Conservation (phyloP, 1,140 invertebrate species). For the Drosophila funebris region DNA sequence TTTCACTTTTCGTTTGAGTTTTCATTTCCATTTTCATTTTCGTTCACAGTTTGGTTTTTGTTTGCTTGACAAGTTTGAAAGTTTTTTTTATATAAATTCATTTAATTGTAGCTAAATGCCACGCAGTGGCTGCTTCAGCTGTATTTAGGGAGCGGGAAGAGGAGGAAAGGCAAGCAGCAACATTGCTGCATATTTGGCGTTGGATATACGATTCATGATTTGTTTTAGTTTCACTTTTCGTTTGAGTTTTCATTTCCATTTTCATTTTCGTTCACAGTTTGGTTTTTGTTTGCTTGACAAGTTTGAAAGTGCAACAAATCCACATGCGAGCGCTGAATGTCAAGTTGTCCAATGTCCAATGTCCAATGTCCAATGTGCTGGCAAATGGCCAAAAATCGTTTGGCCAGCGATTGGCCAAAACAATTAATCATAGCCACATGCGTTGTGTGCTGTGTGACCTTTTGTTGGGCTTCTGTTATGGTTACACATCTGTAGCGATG, state of each 20-base stretch:
- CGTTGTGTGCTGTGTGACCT: conserved; percentile 66
- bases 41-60: no score
- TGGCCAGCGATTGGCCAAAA: conserved; percentile 14
- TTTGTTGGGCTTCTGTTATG: conserved; percentile 6
- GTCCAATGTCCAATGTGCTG: neutral
- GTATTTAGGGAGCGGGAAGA: no score
- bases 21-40: neutral
- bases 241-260: neutral
- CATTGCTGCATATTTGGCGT: neutral
- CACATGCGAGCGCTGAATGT: conserved; percentile 20
- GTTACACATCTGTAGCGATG: conserved; percentile 21
- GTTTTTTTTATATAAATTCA: conserved; percentile 2
- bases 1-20: neutral
- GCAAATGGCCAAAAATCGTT: conserved; percentile 7
- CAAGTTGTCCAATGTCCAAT: conserved; percentile 31
- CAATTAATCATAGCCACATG: conserved; percentile 72
- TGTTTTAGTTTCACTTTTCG: neutral
- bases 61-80: conserved; percentile 30
- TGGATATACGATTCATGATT: neutral
- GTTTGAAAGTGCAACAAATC: no score
- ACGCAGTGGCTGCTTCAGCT: neutral
- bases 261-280: no score
- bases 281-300: conserved; percentile 30
- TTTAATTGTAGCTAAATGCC: conserved; percentile 26
- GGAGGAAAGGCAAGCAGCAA: neutral